Evolutionary conservation across 2,888 invertebrate species (phyloP).

Genomic region (Schizaphis graminum): DNA sequence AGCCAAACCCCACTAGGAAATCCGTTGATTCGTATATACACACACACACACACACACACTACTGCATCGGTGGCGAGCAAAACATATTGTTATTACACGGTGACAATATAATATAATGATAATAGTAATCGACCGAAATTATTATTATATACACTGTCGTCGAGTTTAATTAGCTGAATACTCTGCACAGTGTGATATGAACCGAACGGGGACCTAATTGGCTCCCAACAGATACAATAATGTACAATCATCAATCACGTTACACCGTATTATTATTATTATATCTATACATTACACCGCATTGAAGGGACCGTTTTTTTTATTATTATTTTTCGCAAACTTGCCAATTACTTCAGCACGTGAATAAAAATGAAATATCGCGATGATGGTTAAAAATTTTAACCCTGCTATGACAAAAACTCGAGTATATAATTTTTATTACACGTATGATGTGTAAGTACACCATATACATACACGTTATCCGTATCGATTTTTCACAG

Average conservation of each 20-base stretch:
- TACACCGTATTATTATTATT: neutral
- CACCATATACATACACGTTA: neutral
- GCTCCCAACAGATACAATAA: slow-evolving; percentile 40
- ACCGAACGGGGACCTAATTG: slow-evolving; percentile 47
- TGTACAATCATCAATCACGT: slow-evolving; percentile 44
- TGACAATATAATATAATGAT: neutral
- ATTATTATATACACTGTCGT: neutral
- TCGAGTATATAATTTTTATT: neutral
- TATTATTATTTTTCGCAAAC: slow-evolving; percentile 16
- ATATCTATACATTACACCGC: neutral
- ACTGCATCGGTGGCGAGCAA: neutral
- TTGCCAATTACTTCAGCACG: slow-evolving; percentile 20
- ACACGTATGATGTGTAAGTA: neutral
- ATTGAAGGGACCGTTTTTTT: slow-evolving; percentile 27
- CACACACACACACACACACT: too few species aligned
- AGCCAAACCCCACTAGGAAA: neutral
- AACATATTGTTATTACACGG: slow-evolving; percentile 5
- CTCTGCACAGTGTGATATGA: neutral
- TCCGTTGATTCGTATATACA: neutral
- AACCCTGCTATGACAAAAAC: neutral
- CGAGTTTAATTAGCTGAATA: slow-evolving; percentile 31
- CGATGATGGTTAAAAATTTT: neutral
- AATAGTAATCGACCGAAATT: neutral
- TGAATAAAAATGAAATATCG: slow-evolving; percentile 31
- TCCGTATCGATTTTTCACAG: neutral